A percentile compares a stretch with the other conserved stretches of the same genome.
Conservation (phyloP, 2,888 invertebrate species). For the Anthophora plumipes region DNA sequence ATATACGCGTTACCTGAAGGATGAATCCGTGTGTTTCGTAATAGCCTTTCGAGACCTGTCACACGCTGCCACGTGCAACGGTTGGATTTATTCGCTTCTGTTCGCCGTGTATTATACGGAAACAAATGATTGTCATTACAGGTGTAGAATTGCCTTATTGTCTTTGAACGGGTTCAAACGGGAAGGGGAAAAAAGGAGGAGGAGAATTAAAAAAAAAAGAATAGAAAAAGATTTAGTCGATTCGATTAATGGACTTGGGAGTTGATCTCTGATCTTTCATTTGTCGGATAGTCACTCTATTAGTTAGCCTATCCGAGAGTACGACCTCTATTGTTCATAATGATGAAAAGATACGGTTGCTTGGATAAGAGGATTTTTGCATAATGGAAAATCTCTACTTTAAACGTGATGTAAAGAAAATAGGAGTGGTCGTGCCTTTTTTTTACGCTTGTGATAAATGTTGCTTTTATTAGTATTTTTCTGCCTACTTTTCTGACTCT, state of each 20-base stretch:
- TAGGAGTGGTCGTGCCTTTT: not conserved
- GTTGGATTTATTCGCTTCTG: slow-evolving; percentile 37
- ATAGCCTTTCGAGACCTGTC: slow-evolving; percentile 32
- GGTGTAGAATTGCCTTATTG: slow-evolving; percentile 34
- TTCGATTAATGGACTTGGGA: slow-evolving; percentile 17
- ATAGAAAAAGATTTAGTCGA: not conserved
- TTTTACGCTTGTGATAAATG: not conserved
- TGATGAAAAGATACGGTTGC: not conserved
- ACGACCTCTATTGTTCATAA: slow-evolving; percentile 5
- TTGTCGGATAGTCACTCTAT: slow-evolving; percentile 21
- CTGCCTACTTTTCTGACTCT: not conserved
- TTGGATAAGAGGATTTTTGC: not conserved
- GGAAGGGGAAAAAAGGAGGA: too few species aligned
- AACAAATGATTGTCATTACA: slow-evolving; percentile 38
- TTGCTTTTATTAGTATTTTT: not conserved
- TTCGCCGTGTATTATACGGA: slow-evolving; percentile 9
- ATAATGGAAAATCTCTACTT: not conserved
- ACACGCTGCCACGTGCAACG: slow-evolving; percentile 13
- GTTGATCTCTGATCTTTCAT: slow-evolving; percentile 15
- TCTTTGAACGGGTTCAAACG: slow-evolving; percentile 10
- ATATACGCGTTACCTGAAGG: slow-evolving; percentile 4
- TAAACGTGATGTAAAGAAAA: not conserved
- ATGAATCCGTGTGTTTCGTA: slow-evolving; percentile 34
- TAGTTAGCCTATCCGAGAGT: not conserved
- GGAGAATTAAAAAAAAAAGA: not conserved